Base-by-base conservation (phyloP, 2,113 vertebrate genomes). In the Triplophysa siluroides region DNA sequence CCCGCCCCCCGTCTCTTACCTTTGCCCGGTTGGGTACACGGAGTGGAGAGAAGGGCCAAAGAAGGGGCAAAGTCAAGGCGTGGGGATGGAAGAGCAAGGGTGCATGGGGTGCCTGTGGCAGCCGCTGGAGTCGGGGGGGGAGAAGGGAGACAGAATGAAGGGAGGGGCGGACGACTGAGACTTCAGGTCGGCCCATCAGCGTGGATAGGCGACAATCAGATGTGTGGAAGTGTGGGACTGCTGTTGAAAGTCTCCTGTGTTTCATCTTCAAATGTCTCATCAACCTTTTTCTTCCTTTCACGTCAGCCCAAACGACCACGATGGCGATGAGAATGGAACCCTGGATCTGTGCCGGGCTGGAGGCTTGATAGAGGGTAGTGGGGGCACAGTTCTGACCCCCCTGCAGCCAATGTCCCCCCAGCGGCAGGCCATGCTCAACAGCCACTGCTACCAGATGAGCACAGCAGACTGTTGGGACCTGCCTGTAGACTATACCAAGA, bases 331-430 rank as follows among this genome's bases (percentile, higher is more conserved):
- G 90, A 93, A 93, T 26, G 94, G 95, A 2, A 95, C 92, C 0
- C 88, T 97, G 88, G 97, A 97, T 76, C 93, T 95, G 74, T 94
- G 93, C 86, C 87, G 90, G 54, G 61, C 88, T 84, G 3, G 90
- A 93, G 0, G 96, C 93, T 1, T 90, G 93, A 9, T 95, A 0
- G 91, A 94, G 5, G 97, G 97, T 86, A 95, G 95, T 85, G 95
- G 95, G 86, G 96, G 94, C 82, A 94, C 96, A 0, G 93, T 98
- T 85, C 88, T 99, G 87, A 98, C 98, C 2, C 96, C 97, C 10
- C 92, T 99, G 90, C 95, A 99, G 92, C 97, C 98, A 62, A 98
- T 99, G 98, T 98, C 98, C 9, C 97, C 98, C 0, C 96, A 98
- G 84, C 93, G 95, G 41, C 98, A 99, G 93, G 97, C 96, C 0